Base-by-base conservation (phyloP, 2,888 invertebrate species). In the Diloba caeruleocephala region DNA sequence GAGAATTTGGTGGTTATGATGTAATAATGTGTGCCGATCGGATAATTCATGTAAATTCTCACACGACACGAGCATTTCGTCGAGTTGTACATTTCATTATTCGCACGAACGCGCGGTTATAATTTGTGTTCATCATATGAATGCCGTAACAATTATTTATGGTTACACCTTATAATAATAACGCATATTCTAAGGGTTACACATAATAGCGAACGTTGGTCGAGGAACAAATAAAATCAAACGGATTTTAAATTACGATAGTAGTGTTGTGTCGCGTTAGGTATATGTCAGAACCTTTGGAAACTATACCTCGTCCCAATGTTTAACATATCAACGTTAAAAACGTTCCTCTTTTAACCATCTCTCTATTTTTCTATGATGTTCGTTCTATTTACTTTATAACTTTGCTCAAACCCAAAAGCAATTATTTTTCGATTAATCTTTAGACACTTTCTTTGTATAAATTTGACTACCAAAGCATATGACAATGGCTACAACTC, bases 341-440 rank as follows among this genome's bases (percentile, higher is more conserved):
- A 72, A 84, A 79, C 76, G 77, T 79, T 44, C 57, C 58, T 48
- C 45, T 37, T 39, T 48, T 3, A 29, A 10, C 4, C 5, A n/a
- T 12, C 17, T 25, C 29, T 23, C 3, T 17, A 6, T 21, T 14
- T 21, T 38, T 45, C 9, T 41, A 25, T 26, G 8, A 49, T n/a
- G 17, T 37, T 33, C 17, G 25, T 38, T 46, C 0, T 13, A 51
- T 48, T 46, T 42, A 48, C 49, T 62, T 56, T 46, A 75, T 81
- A 84, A 57, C 67, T 83, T 85, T 89, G 91, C 91, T 92, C 91
- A 91, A 89, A 59, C 68, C 45, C 63, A 78, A 21, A 89, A 89
- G 87, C 87, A 90, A 90, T 87, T 78, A 1, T 33, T 46, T 56
- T 53, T 56, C 23, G 26, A 39, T 21, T 66, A 21, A 33, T 39